phyloP scores from a whole-genome alignment of 2,888 invertebrate species.

The Agrilus cyanescens region DNA sequence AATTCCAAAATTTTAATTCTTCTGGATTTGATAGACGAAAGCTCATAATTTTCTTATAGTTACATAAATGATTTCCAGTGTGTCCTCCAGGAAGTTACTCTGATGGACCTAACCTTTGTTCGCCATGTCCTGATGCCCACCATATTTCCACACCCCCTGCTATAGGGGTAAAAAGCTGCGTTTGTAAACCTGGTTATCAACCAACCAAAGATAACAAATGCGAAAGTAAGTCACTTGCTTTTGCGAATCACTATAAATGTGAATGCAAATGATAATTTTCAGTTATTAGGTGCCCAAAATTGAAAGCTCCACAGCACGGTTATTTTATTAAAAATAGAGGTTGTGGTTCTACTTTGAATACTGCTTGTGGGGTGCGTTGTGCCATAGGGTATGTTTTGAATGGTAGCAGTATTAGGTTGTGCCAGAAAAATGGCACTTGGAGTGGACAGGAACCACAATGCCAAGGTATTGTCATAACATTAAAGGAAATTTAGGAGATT shows the following conservation, averaged over 20 bases:
- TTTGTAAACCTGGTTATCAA: constrained; percentile 50
- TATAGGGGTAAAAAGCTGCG: constrained; percentile 42
- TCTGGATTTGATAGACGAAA: not conserved
- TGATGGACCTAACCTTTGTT: constrained; percentile 38
- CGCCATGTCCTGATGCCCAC: constrained; percentile 51
- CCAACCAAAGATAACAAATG: constrained; percentile 38
- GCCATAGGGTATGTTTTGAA: constrained; percentile 45
- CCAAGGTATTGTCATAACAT: constrained; percentile 37
- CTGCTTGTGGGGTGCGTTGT: constrained; percentile 58
- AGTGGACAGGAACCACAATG: constrained; percentile 51
- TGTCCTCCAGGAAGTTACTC: constrained; percentile 55
- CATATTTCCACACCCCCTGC: constrained; percentile 49
- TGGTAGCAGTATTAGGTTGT: constrained; percentile 45
- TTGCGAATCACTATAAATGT: not conserved
- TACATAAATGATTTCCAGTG: constrained; percentile 32
- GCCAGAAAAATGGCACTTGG: constrained; percentile 53
- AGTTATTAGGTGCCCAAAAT: constrained; percentile 47
- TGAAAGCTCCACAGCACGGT: constrained; percentile 49
- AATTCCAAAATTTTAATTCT: too few relatives aligned
- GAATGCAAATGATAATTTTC: constrained; percentile 1
- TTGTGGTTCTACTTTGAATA: constrained; percentile 53
- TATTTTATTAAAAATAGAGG: constrained; percentile 50
- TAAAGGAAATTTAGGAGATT: too few relatives aligned
- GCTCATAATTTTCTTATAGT: too few relatives aligned
- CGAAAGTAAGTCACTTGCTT: constrained; percentile 40